Percentiles rank a stretch among this genome's conserved stretches.
These are phyloP conservation scores for Lysandra bellargus DNA, from an alignment of 2,888 invertebrate genomes.

Conservation along the genomic window DNA sequence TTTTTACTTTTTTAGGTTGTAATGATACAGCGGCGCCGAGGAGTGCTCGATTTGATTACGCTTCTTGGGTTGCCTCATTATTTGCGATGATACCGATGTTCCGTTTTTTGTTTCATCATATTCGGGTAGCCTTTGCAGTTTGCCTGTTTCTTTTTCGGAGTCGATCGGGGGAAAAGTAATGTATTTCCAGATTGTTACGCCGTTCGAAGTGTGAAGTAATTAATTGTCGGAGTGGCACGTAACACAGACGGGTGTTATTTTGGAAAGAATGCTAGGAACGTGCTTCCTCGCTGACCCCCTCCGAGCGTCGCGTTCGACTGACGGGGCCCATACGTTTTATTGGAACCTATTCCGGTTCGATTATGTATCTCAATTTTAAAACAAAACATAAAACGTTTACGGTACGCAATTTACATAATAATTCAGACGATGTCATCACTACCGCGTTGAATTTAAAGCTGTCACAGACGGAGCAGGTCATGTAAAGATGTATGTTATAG, in stretches of 20 bases:
- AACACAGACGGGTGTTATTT: constrained; percentile 69
- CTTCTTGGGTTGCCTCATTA: constrained; percentile 65
- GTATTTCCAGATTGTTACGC: constrained; percentile 47
- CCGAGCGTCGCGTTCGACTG: constrained; percentile 60
- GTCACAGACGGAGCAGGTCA: no score
- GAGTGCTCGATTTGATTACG: constrained; percentile 54
- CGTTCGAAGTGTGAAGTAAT: constrained; percentile 71
- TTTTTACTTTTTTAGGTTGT: constrained; percentile 55
- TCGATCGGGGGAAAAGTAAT: constrained; percentile 19
- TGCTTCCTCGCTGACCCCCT: constrained; percentile 73
- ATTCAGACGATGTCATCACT: background rate
- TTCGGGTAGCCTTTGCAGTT: constrained; percentile 32
- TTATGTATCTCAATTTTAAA: constrained; percentile 64
- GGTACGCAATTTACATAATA: constrained; percentile 8
- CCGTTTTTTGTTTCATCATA: constrained; percentile 54
- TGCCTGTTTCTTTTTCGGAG: constrained; percentile 18
- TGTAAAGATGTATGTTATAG: no score
- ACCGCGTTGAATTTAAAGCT: background rate
- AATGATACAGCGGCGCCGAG: constrained; percentile 65
- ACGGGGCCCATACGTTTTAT: constrained; percentile 67
- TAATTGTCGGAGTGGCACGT: constrained; percentile 57
- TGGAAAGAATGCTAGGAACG: constrained; percentile 74
- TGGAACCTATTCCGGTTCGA: constrained; percentile 69
- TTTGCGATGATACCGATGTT: constrained; percentile 73
- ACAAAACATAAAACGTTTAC: constrained; percentile 27